Percentiles rank a stretch among this genome's conserved stretches.
phyloP scores from a whole-genome alignment of 64 coral and sea anemone species.

The Dendrophyllia cribrosa region DNA sequence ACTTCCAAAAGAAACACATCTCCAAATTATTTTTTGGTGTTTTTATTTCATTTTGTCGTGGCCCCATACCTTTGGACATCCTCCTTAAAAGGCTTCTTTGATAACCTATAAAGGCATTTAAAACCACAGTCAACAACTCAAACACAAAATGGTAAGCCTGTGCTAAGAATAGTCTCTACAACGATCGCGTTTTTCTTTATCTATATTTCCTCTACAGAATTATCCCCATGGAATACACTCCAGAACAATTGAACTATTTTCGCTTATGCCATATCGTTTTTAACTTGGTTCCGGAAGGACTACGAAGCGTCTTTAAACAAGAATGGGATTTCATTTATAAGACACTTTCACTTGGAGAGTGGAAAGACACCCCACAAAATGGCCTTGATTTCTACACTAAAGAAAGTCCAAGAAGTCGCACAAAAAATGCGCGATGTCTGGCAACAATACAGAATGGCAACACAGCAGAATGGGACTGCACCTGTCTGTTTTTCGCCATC shows the following conservation, averaged over 20 bases:
- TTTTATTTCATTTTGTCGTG: no score
- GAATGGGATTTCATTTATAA: conserved; percentile 42
- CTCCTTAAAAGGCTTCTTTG: no score
- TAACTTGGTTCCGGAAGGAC: not conserved
- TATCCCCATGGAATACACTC: not conserved
- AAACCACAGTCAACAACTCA: no score
- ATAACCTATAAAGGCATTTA: no score
- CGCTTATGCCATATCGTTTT: not conserved
- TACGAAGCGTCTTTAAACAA: conserved; percentile 24
- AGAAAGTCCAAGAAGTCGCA: not conserved
- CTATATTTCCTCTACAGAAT: no score
- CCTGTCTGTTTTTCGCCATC: conserved; percentile 35
- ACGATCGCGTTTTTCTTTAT: no score
- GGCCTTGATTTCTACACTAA: conserved; percentile 19
- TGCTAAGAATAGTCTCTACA: no score
- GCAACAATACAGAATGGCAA: conserved; percentile 3
- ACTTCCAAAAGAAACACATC: no score
- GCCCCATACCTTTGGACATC: no score
- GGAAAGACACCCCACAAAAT: conserved; percentile 12
- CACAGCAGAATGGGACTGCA: conserved; percentile 39
- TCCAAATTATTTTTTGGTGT: no score
- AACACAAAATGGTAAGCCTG: no score
- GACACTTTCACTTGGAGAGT: not conserved
- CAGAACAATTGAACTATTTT: conserved; percentile 17
- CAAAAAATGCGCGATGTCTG: not conserved